phyloP scores from a whole-genome alignment of 2,797 vertebrate species.

The Podarcis siculus region DNA sequence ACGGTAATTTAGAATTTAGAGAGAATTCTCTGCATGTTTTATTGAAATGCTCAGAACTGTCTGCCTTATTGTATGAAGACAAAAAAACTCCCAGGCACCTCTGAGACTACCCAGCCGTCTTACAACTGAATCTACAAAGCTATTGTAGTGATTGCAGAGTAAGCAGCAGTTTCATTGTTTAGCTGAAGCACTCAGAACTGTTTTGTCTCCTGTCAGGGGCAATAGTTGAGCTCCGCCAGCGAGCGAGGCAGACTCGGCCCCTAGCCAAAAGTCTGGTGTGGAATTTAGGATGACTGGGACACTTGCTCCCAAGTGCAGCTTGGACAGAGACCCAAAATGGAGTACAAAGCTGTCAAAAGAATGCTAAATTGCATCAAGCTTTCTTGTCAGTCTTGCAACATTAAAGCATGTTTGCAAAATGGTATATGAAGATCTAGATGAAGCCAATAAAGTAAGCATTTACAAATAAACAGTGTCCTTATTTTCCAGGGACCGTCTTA shows the following conservation, averaged over 20 bases:
- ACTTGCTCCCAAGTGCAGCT: not conserved
- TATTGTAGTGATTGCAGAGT: not conserved
- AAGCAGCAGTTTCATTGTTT: constrained; percentile 17
- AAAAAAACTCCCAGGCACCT: constrained; percentile 15
- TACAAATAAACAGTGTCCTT: not conserved
- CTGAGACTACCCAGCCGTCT: constrained; percentile 1
- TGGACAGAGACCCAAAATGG: not conserved
- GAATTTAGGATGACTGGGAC: not conserved
- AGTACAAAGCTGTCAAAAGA: not conserved
- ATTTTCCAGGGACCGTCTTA: no score
- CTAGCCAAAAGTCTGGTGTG: not conserved
- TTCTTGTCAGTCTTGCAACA: not conserved
- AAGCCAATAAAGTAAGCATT: not conserved
- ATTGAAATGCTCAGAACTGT: constrained; percentile 19
- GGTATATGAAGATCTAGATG: not conserved
- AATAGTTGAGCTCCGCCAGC: not conserved
- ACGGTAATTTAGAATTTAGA: constrained; percentile 19
- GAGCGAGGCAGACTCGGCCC: not conserved
- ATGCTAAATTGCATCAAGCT: not conserved
- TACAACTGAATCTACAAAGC: constrained; percentile 16
- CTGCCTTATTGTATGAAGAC: constrained; percentile 27
- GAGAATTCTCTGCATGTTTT: constrained; percentile 10
- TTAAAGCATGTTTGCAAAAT: not conserved
- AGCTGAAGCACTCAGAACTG: not conserved
- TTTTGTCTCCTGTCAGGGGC: not conserved